phyloP scores from a whole-genome alignment of 2,113 vertebrate genomes.

The Fregata magnificens region DNA sequence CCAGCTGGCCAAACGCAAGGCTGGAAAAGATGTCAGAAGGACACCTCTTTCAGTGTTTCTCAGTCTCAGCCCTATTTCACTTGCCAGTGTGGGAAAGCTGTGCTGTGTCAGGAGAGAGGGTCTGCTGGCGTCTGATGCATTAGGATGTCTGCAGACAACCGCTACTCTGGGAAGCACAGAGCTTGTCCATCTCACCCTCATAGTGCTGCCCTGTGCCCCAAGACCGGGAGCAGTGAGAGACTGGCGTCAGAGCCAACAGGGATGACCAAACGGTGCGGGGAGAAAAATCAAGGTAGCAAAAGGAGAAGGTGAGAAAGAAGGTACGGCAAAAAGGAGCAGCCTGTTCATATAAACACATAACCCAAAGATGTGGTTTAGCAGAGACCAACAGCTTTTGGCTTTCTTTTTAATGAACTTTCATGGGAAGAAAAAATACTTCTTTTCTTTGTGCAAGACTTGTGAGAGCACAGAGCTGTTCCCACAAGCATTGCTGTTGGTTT shows the following conservation, averaged over 20 bases:
- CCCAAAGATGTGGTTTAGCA: not conserved
- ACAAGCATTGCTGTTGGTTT: not conserved
- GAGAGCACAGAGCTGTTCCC: not conserved
- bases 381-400: not conserved
- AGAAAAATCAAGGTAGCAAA: not conserved
- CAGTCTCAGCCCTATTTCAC: rapidly evolving
- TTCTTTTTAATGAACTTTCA: not conserved
- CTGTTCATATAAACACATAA: not conserved
- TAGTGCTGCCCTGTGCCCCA: not conserved
- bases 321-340: not conserved
- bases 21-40: not conserved
- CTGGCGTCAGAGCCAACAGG: not conserved
- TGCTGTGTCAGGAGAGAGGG: not conserved
- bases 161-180: not conserved
- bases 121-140: rapidly evolving
- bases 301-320: not conserved
- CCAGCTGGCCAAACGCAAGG: not conserved
- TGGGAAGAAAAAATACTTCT: not conserved
- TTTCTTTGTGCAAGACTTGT: not conserved
- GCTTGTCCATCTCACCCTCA: not conserved
- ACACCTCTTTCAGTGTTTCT: not conserved
- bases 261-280: not conserved
- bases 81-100: not conserved
- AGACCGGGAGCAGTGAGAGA: rapidly evolving
- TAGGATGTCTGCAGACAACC: not conserved